Percentiles rank a stretch among this genome's conserved stretches.
These are phyloP conservation scores for Drosophila ezoana DNA, from an alignment of 2,888 invertebrate species.

Conservation along the genomic window DNA sequence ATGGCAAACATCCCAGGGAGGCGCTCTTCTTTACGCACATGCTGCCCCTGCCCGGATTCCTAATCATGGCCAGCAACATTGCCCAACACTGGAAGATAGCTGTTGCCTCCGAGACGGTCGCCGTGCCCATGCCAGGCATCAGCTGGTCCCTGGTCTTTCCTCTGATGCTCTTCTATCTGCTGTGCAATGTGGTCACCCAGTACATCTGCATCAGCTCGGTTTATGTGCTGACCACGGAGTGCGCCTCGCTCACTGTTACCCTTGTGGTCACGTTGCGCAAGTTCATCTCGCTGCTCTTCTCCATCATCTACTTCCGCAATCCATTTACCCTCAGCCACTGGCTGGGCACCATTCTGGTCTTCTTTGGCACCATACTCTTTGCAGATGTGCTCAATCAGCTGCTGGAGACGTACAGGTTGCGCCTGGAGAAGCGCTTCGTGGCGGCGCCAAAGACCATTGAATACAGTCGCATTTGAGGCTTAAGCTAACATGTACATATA, in stretches of 20 bases:
- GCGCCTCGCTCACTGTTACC: conserved; percentile 96
- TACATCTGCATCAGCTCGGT: conserved; percentile 98
- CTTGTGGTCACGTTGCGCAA: conserved; percentile 97
- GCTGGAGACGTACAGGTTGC: conserved; percentile 32
- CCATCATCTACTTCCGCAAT: conserved; percentile 96
- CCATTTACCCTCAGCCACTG: conserved; percentile 96
- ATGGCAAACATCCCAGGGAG: conserved; percentile 97
- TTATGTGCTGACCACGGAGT: conserved; percentile 96
- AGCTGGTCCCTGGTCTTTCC: conserved; percentile 87
- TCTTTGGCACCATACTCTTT: conserved; percentile 96
- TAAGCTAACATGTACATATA: background rate
- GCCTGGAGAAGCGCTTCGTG: conserved; percentile 21
- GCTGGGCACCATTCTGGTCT: conserved; percentile 95
- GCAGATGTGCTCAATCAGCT: conserved; percentile 89
- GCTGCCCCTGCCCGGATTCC: conserved; percentile 95
- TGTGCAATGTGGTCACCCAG: conserved; percentile 95
- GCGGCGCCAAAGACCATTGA: conserved; percentile 20
- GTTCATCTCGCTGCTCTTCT: conserved; percentile 96
- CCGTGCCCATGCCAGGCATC: conserved; percentile 85
- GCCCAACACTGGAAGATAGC: conserved; percentile 90
- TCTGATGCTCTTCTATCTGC: conserved; percentile 90
- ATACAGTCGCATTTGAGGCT: conserved; percentile 39
- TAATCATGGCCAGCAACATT: conserved; percentile 92
- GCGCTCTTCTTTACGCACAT: conserved; percentile 95
- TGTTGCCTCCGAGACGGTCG: conserved; percentile 87